These are phyloP conservation scores for Kradibia gibbosae DNA, from an alignment of 1,140 invertebrate species.

Conservation along the genomic window DNA sequence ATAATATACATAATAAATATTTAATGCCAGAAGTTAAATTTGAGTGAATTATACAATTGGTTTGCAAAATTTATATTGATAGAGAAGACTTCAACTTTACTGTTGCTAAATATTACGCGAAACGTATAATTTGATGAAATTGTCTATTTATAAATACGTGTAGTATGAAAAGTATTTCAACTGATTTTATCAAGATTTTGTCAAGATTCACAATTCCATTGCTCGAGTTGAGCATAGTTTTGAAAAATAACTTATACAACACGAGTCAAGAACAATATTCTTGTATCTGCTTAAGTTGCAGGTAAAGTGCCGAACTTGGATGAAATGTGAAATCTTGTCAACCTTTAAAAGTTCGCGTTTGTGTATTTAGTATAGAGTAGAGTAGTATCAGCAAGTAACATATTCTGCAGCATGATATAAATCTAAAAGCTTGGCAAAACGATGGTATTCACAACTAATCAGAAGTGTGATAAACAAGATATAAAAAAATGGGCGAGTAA, in stretches of 20 bases:
- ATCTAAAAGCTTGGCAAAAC: background rate
- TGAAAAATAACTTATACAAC: background rate
- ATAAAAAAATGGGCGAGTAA: background rate
- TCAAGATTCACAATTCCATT: too few relatives aligned
- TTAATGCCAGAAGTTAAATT: too few relatives aligned
- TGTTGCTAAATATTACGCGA: too few relatives aligned
- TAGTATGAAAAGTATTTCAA: background rate
- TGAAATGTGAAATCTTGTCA: background rate
- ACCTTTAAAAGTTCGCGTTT: background rate
- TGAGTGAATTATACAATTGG: too few relatives aligned
- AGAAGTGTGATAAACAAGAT: background rate
- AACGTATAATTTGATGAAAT: too few relatives aligned
- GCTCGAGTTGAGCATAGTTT: background rate
- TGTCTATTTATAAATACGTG: too few relatives aligned
- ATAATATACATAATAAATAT: too few relatives aligned
- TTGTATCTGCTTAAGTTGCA: background rate
- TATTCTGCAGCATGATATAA: background rate
- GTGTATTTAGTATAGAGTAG: background rate
- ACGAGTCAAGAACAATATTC: background rate
- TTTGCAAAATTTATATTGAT: too few relatives aligned
- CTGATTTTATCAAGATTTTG: background rate
- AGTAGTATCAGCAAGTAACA: background rate
- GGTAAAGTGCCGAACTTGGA: background rate
- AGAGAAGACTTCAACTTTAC: too few relatives aligned
- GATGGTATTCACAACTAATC: background rate